A percentile compares a stretch with the other conserved stretches of the same genome.
These are phyloP conservation scores for Aplochiton taeniatus DNA, from an alignment of 2,797 vertebrate species.

Conservation along the genomic window DNA sequence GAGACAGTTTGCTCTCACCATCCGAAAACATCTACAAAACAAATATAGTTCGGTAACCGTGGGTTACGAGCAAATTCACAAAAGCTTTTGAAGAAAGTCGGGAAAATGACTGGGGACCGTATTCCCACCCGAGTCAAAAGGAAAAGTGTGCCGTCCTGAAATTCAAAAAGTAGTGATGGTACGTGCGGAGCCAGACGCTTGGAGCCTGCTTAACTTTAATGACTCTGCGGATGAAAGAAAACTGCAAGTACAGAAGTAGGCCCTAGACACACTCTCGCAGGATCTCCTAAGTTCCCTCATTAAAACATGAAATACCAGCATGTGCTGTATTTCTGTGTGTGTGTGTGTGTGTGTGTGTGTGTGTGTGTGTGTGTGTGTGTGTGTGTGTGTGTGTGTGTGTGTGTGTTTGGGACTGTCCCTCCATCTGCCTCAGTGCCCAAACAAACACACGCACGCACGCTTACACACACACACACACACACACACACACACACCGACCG, in stretches of 20 bases:
- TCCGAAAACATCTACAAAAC: slow-evolving; percentile 50
- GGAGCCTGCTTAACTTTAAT: slow-evolving; percentile 57
- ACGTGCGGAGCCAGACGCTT: slow-evolving; percentile 47
- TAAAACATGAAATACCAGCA: slow-evolving; percentile 14
- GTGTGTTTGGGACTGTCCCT: not conserved
- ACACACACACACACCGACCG: no score
- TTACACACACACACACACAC: no score
- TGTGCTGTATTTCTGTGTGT: slow-evolving; percentile 14
- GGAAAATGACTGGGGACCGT: slow-evolving; percentile 32
- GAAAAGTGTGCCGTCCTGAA: no score
- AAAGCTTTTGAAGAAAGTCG: slow-evolving; percentile 11
- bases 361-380: slow-evolving; percentile 7
- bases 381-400: not conserved
- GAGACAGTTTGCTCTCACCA: slow-evolving; percentile 34
- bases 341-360: slow-evolving; percentile 18
- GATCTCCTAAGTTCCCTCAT: not conserved
- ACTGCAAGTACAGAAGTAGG: slow-evolving; percentile 2
- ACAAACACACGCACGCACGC: no score
- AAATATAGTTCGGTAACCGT: slow-evolving; percentile 48
- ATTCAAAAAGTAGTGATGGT: no score
- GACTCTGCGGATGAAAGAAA: slow-evolving; percentile 62
- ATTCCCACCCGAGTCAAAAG: not conserved
- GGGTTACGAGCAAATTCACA: not conserved
- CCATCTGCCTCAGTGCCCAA: slow-evolving; percentile 15
- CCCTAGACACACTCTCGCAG: not conserved